These are phyloP conservation scores for Tenthredo amoena DNA, from an alignment of 2,888 invertebrate genomes.

Conservation along the genomic window DNA sequence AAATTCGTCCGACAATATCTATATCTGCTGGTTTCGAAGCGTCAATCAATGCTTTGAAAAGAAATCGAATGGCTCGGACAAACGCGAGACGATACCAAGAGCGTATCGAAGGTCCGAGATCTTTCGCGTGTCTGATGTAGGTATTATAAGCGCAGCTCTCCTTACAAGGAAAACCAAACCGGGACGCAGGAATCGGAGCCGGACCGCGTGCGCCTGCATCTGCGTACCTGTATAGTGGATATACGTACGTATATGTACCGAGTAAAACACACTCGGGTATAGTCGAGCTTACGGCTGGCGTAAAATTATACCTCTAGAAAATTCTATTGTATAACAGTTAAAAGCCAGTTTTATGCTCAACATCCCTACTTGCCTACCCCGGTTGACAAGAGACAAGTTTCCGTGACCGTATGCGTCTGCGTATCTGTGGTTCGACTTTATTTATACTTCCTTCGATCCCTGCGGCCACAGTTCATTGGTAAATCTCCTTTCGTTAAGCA, in stretches of 20 bases:
- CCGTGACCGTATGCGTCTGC: background rate
- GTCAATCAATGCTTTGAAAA: slow-evolving; percentile 19
- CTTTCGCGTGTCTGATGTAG: slow-evolving; percentile 31
- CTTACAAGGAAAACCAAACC: slow-evolving; percentile 38
- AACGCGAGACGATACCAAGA: slow-evolving; percentile 1
- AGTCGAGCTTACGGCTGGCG: slow-evolving; percentile 25
- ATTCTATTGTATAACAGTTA: slow-evolving; percentile 49
- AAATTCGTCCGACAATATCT: background rate
- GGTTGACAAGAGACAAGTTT: slow-evolving; percentile 42
- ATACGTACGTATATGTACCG: background rate
- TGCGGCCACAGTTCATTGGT: slow-evolving; percentile 14
- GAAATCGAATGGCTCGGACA: background rate
- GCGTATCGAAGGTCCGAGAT: slow-evolving; percentile 31
- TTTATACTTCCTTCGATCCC: slow-evolving; percentile 34
- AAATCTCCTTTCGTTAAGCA: background rate
- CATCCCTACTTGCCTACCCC: slow-evolving; percentile 27
- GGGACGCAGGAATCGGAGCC: slow-evolving; percentile 32
- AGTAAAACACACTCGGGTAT: background rate
- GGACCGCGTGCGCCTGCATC: slow-evolving; percentile 30
- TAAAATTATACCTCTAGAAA: slow-evolving; percentile 27
- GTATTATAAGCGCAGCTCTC: slow-evolving; percentile 38
- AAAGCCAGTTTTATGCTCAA: slow-evolving; percentile 47
- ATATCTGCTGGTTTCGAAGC: background rate
- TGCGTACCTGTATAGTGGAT: background rate
- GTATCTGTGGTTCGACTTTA: slow-evolving; percentile 18